Evolutionary conservation across 2,888 invertebrate species (phyloP).

Genomic region (Drosophila mettleri): DNA sequence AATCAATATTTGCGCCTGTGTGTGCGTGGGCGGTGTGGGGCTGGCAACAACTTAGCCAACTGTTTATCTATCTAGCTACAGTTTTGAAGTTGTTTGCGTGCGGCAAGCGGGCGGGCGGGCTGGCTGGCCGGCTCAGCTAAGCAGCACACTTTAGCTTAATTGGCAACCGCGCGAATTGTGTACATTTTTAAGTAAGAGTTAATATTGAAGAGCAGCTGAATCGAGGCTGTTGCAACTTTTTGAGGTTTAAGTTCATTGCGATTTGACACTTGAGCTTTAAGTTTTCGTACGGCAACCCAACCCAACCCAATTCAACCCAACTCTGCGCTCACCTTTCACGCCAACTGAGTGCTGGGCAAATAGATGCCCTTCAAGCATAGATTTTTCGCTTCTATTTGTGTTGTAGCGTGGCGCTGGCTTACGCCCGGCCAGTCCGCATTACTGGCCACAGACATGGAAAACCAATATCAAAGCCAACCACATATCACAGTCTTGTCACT

Average conservation of each 20-base stretch:
- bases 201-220: constrained; percentile 58
- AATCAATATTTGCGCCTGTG: constrained; percentile 74
- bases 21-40: constrained; percentile 13
- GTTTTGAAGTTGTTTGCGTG: constrained; percentile 65
- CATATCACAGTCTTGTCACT: constrained; percentile 42
- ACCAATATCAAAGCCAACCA: constrained; percentile 60
- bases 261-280: constrained; percentile 69
- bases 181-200: constrained; percentile 78
- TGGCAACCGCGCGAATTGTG: constrained; percentile 69
- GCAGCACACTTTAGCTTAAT: constrained; percentile 76
- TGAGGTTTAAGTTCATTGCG: constrained; percentile 41
- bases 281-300: constrained; percentile 9
- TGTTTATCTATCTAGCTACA: constrained; percentile 73
- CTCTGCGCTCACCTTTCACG: constrained; percentile 11
- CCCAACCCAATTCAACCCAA: neutral
- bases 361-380: constrained; percentile 18
- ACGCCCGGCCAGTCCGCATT: constrained; percentile 10
- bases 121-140: constrained; percentile 26
- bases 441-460: constrained; percentile 53
- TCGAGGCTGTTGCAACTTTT: constrained; percentile 21
- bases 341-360: constrained; percentile 57
- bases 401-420: constrained; percentile 24
- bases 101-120: constrained; percentile 14
- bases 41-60: constrained; percentile 50
- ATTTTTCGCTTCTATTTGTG: constrained; percentile 38